Base-by-base conservation (phyloP, 1,140 invertebrate species). In the Pogonomyrmex barbatus region DNA sequence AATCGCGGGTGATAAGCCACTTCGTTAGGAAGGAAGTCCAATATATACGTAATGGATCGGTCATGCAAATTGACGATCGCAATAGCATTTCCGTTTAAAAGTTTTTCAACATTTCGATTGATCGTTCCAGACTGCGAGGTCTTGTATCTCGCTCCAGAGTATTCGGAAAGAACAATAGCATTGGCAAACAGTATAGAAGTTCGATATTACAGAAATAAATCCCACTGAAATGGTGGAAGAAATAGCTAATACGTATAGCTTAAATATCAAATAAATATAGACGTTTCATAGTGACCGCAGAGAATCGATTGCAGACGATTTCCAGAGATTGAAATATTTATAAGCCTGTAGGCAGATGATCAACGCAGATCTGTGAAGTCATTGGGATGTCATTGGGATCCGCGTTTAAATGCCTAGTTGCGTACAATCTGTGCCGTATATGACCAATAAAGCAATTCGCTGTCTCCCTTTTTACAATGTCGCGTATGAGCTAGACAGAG, bases 11-110 rank as follows among this genome's bases (percentile, higher is more conserved):
- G 42, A 60, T 82, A 60, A 73, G 17, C 3, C 3, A 33, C 54
- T 42, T 47, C 12, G 17, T 17, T 47, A 47, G 14, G 2, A 47
- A 62, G 79, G 79, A 62, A 83, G 68, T 83, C 30, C 30, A 62
- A 33, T 30, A 60, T 30, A 60, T 73, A 73, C 1, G 17, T 75
- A 73, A 50, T 60, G n/a, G 8, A 6, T 6, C 30, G 5, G 30
- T 83, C 54, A 56, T 58, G 50, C 24, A 60, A 71, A 71, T 60
- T 9, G 52, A 45, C 30, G 8, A 36, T 47, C 30, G 24, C 24
- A 24, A 24, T 24, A 24, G 24, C 24, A 24, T 24, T 24, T 24
- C 24, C 24, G 24, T 24, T 24, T 24, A 24, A 24, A 24, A 24
- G 24, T 24, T 24, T 24, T 24, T 24, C 24, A 24, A 24, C 68